phyloP scores from a whole-genome alignment of 2,797 vertebrate genomes.

The Sebastes hubbsi region DNA sequence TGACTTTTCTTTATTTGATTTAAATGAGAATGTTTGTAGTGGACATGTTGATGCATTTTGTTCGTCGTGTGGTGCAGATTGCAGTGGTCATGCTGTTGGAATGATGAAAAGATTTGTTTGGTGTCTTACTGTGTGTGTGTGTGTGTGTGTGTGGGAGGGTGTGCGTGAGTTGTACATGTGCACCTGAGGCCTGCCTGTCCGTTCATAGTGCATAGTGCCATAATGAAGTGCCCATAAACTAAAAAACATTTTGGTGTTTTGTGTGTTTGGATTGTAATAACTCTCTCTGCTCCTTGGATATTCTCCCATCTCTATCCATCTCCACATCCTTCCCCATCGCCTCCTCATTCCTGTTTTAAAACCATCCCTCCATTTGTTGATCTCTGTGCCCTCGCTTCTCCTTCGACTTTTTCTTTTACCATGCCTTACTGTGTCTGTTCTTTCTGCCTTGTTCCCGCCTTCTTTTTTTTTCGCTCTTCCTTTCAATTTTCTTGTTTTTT shows the following conservation, averaged over 20 bases:
- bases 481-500: constrained; percentile 34
- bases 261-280: constrained; percentile 80
- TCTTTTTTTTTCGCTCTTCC: constrained; percentile 24
- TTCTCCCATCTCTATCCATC: constrained; percentile 73
- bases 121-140: constrained; percentile 12
- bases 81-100: constrained; percentile 53
- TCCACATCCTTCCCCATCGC: constrained; percentile 62
- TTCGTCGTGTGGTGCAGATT: constrained; percentile 47
- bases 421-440: constrained; percentile 48
- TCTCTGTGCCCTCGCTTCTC: constrained; percentile 55
- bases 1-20: constrained; percentile 63
- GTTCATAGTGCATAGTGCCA: constrained; percentile 70
- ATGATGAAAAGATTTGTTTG: constrained; percentile 40
- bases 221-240: constrained; percentile 72
- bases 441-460: constrained; percentile 46
- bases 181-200: constrained; percentile 65
- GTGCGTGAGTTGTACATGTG: constrained; percentile 50
- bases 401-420: constrained; percentile 43
- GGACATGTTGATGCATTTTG: constrained; percentile 56
- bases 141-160: background rate
- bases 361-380: constrained; percentile 49
- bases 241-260: constrained; percentile 74
- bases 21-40: constrained; percentile 56
- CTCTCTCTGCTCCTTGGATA: constrained; percentile 75
- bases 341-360: constrained; percentile 49